These are phyloP conservation scores for Sclerodermus sp. DNA, from an alignment of 2,888 invertebrate genomes.

Conservation along the genomic window DNA sequence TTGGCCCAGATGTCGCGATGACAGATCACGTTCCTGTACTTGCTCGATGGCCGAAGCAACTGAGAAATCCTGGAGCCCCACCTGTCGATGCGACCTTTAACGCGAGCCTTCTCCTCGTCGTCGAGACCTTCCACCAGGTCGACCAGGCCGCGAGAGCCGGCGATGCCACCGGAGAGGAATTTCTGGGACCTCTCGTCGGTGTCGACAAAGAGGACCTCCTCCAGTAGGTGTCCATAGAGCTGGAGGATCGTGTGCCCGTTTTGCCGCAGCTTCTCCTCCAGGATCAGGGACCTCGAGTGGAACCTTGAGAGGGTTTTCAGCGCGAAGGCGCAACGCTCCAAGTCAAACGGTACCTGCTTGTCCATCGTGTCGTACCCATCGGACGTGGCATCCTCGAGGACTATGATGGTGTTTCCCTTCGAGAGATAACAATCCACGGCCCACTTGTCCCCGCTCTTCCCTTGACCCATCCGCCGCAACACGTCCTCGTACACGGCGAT, in stretches of 20 bases:
- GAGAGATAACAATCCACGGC: slow-evolving; percentile 28
- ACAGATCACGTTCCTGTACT: slow-evolving; percentile 34
- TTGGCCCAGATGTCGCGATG: slow-evolving; percentile 49
- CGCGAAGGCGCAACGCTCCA: slow-evolving; percentile 31
- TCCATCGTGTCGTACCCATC: slow-evolving; percentile 33
- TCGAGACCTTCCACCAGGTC: slow-evolving; percentile 22
- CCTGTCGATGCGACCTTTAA: slow-evolving; percentile 21
- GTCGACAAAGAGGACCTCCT: slow-evolving; percentile 20
- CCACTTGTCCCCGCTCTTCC: slow-evolving; percentile 21
- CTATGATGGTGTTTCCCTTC: slow-evolving; percentile 28
- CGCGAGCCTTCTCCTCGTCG: slow-evolving; percentile 17
- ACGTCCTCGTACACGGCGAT: slow-evolving; percentile 28
- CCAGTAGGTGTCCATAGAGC: slow-evolving; percentile 26
- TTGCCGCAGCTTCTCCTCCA: slow-evolving; percentile 33
- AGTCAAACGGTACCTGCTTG: slow-evolving; percentile 33
- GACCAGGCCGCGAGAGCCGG: slow-evolving; percentile 17
- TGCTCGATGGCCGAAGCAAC: slow-evolving; percentile 18
- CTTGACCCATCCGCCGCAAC: slow-evolving; percentile 16
- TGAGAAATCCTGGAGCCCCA: slow-evolving; percentile 14
- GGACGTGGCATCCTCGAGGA: slow-evolving; percentile 36
- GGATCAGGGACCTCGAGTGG: slow-evolving; percentile 42
- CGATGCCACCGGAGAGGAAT: slow-evolving; percentile 5
- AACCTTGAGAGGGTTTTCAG: slow-evolving; percentile 34
- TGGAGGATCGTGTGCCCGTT: slow-evolving; percentile 21
- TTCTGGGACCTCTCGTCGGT: slow-evolving; percentile 7